Evolutionary conservation across 2,113 vertebrate species (phyloP).

Genomic region (Seriola dumerili): DNA sequence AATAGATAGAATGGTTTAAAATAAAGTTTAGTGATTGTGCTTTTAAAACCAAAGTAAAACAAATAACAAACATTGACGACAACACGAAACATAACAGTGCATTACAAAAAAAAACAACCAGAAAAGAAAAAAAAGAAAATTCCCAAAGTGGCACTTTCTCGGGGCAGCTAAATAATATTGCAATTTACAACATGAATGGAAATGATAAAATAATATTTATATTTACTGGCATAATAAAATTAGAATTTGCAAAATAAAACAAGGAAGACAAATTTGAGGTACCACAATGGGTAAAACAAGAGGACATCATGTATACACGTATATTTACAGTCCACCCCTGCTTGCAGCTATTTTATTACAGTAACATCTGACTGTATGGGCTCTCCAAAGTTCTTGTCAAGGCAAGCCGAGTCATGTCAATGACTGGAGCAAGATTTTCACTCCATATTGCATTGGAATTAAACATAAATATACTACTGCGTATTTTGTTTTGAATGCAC

Average conservation of each 20-base stretch:
- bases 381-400: constrained; percentile 76
- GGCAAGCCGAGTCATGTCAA: constrained; percentile 73
- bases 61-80: constrained; percentile 84
- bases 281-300: constrained; percentile 92
- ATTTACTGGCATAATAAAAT: constrained; percentile 87
- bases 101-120: constrained; percentile 89
- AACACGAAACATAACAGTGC: constrained; percentile 95
- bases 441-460: constrained; percentile 86
- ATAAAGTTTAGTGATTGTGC: constrained; percentile 99
- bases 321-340: constrained; percentile 94
- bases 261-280: constrained; percentile 91
- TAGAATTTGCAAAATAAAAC: constrained; percentile 85
- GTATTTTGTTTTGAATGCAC: constrained; percentile 75
- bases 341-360: constrained; percentile 86
- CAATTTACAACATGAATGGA: constrained; percentile 91
- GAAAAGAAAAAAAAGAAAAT: constrained; percentile 81
- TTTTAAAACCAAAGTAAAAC: constrained; percentile 99
- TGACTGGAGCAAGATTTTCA: constrained; percentile 71
- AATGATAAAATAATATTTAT: constrained; percentile 86
- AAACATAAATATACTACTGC: constrained; percentile 82
- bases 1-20: constrained; percentile 99
- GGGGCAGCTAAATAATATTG: constrained; percentile 91
- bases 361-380: constrained; percentile 79
- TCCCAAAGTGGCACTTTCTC: constrained; percentile 95
- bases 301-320: constrained; percentile 84